phyloP scores from a whole-genome alignment of 1,140 invertebrate species.

The Pseudobourletiella spinata region DNA sequence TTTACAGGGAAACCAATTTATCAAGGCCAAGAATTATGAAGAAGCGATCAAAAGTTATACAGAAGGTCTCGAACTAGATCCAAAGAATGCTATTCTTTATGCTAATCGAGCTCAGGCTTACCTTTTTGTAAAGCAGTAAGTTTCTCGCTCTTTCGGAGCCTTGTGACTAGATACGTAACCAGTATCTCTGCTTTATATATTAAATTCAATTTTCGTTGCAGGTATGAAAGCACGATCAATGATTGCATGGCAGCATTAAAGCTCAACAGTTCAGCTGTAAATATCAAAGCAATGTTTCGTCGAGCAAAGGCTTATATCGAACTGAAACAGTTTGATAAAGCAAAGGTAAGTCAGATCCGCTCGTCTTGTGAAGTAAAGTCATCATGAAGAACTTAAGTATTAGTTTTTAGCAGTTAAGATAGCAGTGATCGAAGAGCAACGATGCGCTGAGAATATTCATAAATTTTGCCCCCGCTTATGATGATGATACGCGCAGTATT shows the following conservation, averaged over 20 bases:
- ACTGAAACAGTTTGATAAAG: constrained; percentile 37
- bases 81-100: constrained; percentile 68
- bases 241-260: constrained; percentile 64
- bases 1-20: constrained; percentile 66
- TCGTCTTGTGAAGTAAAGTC: neutral
- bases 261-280: constrained; percentile 61
- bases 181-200: too few relatives aligned
- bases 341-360: neutral
- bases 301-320: constrained; percentile 58
- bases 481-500: too few relatives aligned
- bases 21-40: constrained; percentile 65
- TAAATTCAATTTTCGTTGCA: constrained; percentile 42
- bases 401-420: too few relatives aligned
- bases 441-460: too few relatives aligned
- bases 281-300: constrained; percentile 61
- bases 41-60: constrained; percentile 72
- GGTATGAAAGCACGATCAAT: constrained; percentile 60
- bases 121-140: constrained; percentile 70
- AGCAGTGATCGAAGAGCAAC: too few relatives aligned
- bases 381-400: too few relatives aligned
- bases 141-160: constrained; percentile 3
- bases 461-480: too few relatives aligned
- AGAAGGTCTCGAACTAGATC: constrained; percentile 63
- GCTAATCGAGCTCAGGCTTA: constrained; percentile 82
- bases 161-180: too few relatives aligned